Conservation (phyloP, 2,113 vertebrate genomes). For the Siphamia tubifer region DNA sequence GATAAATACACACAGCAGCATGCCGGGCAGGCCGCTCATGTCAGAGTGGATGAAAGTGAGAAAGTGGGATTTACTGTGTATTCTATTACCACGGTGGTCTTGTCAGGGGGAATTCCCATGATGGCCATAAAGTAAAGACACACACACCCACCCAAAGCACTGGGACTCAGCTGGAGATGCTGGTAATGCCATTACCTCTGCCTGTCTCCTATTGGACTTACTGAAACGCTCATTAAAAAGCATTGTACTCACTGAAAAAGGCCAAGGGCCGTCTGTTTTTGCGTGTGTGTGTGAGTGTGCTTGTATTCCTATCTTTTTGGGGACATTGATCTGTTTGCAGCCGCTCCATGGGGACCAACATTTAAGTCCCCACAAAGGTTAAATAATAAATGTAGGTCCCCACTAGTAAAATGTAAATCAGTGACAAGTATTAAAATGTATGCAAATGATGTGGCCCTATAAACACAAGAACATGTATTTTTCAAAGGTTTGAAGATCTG, state of each 20-base stretch:
- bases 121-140: slow-evolving; percentile 8
- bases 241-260: slow-evolving; percentile 35
- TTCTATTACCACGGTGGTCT: slow-evolving; percentile 1
- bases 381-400: no score
- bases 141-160: neutral
- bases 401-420: no score
- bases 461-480: no score
- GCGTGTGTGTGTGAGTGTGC: no score
- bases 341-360: no score
- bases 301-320: no score
- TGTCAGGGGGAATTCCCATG: slow-evolving; percentile 43
- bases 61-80: slow-evolving; percentile 20
- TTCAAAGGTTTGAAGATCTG: no score
- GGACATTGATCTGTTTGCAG: no score
- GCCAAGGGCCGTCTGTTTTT: slow-evolving; percentile 31
- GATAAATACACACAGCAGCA: slow-evolving; percentile 1
- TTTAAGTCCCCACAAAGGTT: no score
- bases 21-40: neutral
- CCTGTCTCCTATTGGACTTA: slow-evolving; percentile 25
- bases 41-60: neutral
- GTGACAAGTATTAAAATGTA: no score
- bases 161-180: slow-evolving; percentile 51
- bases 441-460: no score
- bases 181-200: slow-evolving; percentile 56
- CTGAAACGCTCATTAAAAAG: slow-evolving; percentile 37